Percentiles rank a stretch among this genome's conserved stretches.
phyloP scores from a whole-genome alignment of 1,140 invertebrate genomes.

The Drosophila eugracilis region DNA sequence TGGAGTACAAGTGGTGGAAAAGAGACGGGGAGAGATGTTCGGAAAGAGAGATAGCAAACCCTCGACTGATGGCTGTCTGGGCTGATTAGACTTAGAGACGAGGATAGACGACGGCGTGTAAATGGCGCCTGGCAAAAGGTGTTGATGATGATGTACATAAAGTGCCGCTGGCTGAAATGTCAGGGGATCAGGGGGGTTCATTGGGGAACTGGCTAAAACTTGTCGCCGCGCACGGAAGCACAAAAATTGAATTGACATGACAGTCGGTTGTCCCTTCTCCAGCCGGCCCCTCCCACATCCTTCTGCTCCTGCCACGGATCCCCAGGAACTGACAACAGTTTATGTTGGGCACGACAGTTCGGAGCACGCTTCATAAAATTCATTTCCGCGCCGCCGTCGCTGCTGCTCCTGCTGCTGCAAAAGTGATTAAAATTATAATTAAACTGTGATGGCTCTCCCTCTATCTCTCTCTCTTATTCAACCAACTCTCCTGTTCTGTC shows the following conservation, averaged over 20 bases:
- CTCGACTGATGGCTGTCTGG: slow-evolving; percentile 63
- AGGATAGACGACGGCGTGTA: slow-evolving; percentile 82
- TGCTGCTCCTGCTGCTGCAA: slow-evolving; percentile 60
- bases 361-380: slow-evolving; percentile 81
- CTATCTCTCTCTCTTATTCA: slow-evolving; percentile 7
- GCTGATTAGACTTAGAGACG: slow-evolving; percentile 80
- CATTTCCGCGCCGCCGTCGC: slow-evolving; percentile 71
- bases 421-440: slow-evolving; percentile 84
- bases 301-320: slow-evolving; percentile 2
- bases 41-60: slow-evolving; percentile 10
- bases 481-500: not conserved
- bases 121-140: slow-evolving; percentile 78
- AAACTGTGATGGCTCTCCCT: slow-evolving; percentile 71
- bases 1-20: not conserved
- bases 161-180: slow-evolving; percentile 74
- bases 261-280: slow-evolving; percentile 59
- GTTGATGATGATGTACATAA: slow-evolving; percentile 80
- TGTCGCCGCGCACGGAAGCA: slow-evolving; percentile 82
- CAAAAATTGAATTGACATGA: slow-evolving; percentile 83
- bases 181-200: slow-evolving; percentile 11
- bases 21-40: slow-evolving; percentile 2
- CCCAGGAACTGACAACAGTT: slow-evolving; percentile 73
- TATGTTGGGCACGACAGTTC: slow-evolving; percentile 80
- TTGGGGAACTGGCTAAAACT: slow-evolving; percentile 71
- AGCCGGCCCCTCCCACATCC: slow-evolving; percentile 1